Conservation (phyloP, 2,888 invertebrate species). For the Tineola bisselliella region DNA sequence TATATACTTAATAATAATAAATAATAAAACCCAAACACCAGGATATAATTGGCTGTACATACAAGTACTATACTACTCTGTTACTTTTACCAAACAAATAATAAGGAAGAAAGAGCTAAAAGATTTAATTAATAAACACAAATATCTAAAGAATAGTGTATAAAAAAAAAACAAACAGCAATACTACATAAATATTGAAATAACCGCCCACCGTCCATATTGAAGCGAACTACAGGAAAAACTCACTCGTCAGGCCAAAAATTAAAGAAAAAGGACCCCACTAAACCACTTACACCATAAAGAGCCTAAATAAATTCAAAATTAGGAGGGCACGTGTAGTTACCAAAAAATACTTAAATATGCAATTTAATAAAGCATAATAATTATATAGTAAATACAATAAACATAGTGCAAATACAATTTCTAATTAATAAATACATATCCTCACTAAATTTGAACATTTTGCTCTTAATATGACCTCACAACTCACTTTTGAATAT, state of each 20-base stretch:
- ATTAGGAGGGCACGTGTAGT: not conserved
- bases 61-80: no score
- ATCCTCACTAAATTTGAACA: slow-evolving; percentile 8
- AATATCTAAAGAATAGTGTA: not conserved
- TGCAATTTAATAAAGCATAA: not conserved
- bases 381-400: not conserved
- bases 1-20: not conserved
- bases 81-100: no score
- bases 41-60: not conserved
- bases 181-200: not conserved
- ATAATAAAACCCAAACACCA: slow-evolving; percentile 7
- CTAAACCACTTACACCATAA: not conserved
- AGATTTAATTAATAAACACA: no score
- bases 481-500: not conserved
- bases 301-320: not conserved
- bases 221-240: not conserved
- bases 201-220: not conserved
- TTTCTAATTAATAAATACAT: not conserved
- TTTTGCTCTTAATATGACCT: not conserved
- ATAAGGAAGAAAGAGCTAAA: no score
- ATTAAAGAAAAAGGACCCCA: not conserved
- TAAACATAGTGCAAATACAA: not conserved
- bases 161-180: not conserved
- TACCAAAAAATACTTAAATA: not conserved
- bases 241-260: not conserved